Evolutionary conservation across 2,113 vertebrate genomes (phyloP).

Genomic region (Nesoenas mayeri): DNA sequence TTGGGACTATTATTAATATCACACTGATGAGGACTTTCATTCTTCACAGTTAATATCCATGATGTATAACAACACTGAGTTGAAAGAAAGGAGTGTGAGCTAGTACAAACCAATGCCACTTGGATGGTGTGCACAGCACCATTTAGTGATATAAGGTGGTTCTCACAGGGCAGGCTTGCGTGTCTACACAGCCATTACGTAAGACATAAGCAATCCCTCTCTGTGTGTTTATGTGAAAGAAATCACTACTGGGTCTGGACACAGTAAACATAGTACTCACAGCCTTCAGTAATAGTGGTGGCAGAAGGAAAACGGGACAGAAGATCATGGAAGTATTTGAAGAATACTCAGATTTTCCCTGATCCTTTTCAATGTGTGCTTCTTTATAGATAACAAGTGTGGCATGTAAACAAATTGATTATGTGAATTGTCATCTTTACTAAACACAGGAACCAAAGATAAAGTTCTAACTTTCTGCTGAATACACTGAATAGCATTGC

Average conservation of each 20-base stretch:
- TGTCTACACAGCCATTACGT: fast-evolving
- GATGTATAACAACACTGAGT: not conserved
- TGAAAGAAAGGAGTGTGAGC: not conserved
- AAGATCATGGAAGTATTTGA: not conserved
- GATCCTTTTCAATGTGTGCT: not conserved
- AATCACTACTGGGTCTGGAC: not conserved
- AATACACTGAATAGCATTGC: not conserved
- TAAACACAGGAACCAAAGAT: not conserved
- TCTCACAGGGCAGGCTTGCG: not conserved
- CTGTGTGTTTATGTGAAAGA: not conserved
- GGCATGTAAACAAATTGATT: not conserved
- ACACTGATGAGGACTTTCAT: not conserved
- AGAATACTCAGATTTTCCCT: not conserved
- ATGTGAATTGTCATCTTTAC: not conserved
- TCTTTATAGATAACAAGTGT: not conserved
- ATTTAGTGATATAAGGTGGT: fast-evolving
- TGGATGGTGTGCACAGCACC: fast-evolving
- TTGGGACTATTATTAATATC: not conserved
- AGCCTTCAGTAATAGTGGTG: not conserved
- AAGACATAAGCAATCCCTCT: not conserved
- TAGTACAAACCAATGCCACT: not conserved
- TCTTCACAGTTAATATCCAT: not conserved
- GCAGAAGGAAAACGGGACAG: not conserved
- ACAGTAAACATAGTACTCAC: not conserved
- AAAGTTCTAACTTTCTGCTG: not conserved